A percentile compares a stretch with the other conserved stretches of the same genome.
phyloP scores from a whole-genome alignment of 2,113 vertebrate species.

The Cercocebus atys region DNA sequence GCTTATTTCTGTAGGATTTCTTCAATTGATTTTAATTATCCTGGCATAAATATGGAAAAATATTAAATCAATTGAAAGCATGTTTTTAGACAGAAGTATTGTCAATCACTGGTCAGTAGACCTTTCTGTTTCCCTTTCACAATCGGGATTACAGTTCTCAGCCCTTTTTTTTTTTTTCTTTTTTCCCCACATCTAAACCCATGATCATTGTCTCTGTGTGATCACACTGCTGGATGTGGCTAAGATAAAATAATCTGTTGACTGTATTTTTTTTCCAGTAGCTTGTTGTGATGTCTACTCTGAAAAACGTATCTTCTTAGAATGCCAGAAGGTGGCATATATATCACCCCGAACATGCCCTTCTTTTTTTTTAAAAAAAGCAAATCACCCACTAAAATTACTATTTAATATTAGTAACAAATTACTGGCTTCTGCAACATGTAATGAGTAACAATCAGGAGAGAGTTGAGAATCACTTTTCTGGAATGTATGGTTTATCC shows the following conservation, averaged over 20 bases:
- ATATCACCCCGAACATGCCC: not conserved
- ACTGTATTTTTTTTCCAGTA: not conserved
- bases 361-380: not conserved
- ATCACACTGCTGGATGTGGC: not conserved
- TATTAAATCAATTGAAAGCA: not conserved
- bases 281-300: not conserved
- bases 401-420: not conserved
- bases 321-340: not conserved
- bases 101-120: not conserved
- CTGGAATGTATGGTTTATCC: not conserved
- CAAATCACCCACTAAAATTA: not conserved
- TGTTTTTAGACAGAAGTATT: not conserved
- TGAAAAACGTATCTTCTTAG: not conserved
- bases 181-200: not conserved
- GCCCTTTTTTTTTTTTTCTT: no score
- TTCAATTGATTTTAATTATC: not conserved
- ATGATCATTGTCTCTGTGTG: not conserved
- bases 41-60: not conserved
- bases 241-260: not conserved
- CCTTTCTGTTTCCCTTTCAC: not conserved
- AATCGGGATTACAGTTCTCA: not conserved
- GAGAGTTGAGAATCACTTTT: not conserved
- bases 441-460: not conserved
- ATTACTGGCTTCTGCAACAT: not conserved
- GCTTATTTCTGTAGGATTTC: not conserved